A percentile compares a stretch with the other conserved stretches of the same genome.
Conservation (phyloP, 2,797 vertebrate species). For the Pterois miles region DNA sequence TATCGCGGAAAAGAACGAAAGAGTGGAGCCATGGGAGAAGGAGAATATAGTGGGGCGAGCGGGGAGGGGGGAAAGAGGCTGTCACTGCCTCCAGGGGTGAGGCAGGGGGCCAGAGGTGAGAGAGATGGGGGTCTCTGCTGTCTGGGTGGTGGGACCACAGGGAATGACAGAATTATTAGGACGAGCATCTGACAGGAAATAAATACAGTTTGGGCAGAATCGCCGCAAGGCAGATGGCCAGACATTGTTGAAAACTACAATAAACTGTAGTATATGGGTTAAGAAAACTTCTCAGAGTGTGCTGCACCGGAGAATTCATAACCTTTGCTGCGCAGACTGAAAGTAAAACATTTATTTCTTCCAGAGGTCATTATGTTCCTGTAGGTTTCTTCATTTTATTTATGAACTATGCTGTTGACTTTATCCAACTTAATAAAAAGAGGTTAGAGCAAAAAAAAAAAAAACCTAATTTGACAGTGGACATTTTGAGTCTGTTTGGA, state of each 20-base stretch:
- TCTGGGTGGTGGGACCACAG: slow-evolving; percentile 76
- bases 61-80: slow-evolving; percentile 32
- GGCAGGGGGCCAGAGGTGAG: slow-evolving; percentile 50
- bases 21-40: slow-evolving; percentile 39
- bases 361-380: slow-evolving; percentile 12
- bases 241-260: slow-evolving; percentile 61
- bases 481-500: slow-evolving; percentile 9
- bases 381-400: slow-evolving; percentile 13
- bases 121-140: slow-evolving; percentile 53
- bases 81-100: slow-evolving; percentile 54
- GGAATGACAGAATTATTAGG: slow-evolving; percentile 69
- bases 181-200: slow-evolving; percentile 78
- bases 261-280: slow-evolving; percentile 62
- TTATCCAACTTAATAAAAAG: slow-evolving; percentile 13
- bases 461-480: neutral
- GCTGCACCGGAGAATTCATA: slow-evolving; percentile 26
- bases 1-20: slow-evolving; percentile 15
- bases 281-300: slow-evolving; percentile 55
- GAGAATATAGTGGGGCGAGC: slow-evolving; percentile 20
- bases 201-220: slow-evolving; percentile 62
- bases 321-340: slow-evolving; percentile 41
- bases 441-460: neutral
- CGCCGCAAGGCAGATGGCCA: slow-evolving; percentile 62
- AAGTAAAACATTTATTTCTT: slow-evolving; percentile 42
- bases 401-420: slow-evolving; percentile 3